Base-by-base conservation (phyloP, 2,888 invertebrate genomes). In the Liopterus haemorrhoidalis region DNA sequence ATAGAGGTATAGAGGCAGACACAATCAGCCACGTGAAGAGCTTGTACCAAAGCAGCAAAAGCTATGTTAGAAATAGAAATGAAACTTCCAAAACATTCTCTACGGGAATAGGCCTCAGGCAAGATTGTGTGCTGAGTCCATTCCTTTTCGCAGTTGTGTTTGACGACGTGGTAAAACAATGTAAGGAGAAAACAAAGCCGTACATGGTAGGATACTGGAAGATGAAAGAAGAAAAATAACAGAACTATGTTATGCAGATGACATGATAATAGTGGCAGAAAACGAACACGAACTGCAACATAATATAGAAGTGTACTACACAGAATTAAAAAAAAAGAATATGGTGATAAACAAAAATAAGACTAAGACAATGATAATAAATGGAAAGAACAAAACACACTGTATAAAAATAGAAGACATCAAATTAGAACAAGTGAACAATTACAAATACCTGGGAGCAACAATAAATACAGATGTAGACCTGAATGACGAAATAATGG, bases 161-260 rank as follows among this genome's bases (percentile, higher is more conserved):
- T n/a, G 18, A 18, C 18, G 33, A 33, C 20, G 19, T 18, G 9
- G 11, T 33, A 33, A 33, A 33, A 12, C 11, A 6, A 2, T 33
- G 33, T 12, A 18, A 18, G 9, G 9, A 5, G 8, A 33, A 33
- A 33, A 33, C 20, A 33, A 33, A 33, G 20, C 18, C 18, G 4
- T 33, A 33, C 33, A 5, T n/a, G 5, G 33, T 33, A 33, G 19
- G 33, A 33, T 33, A 33, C 11, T 18, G 18, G 3, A 33, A 33
- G 18, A 33, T 33, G 33, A 33, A 33, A 12, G 20, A 33, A 8
- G 33, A 15, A 16, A 18, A n/a, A 3, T 18, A 19, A 33, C 19
- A 5, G 33, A 33, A 18, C 4, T 33, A 3, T 33, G 28, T 11
- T 33, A n/a, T 12, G 33, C 19, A 4, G 31, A 30, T 14, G 31